Base-by-base conservation (phyloP, 2,888 invertebrate species). In the Cerastis rubricosa region DNA sequence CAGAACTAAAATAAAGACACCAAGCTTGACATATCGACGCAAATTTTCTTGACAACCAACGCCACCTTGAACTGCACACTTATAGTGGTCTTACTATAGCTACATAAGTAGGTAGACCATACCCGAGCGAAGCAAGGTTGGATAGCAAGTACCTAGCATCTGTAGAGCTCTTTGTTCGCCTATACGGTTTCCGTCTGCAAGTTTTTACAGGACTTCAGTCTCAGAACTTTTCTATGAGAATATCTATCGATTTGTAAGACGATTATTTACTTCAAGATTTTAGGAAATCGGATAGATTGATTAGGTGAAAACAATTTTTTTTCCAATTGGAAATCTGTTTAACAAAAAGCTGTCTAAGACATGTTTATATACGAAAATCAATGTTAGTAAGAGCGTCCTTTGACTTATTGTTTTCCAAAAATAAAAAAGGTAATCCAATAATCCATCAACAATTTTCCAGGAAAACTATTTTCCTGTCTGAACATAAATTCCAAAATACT, bases 171-270 rank as follows among this genome's bases (percentile, higher is more conserved):
- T 40, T 81, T 67, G 61, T 71, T 47, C 40, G 63, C 66, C 2
- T 71, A 17, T 66, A 77, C 3, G 59, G 47, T 7, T 82, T 71
- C 83, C 6, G 47, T 83, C 51, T 78, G 22, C 22, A 35, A 35
- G 25, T 22, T 66, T 47, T 25, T 25, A 11, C 29, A 49, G 14
- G 64, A 49, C 64, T 78, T 78, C 64, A n/a, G 49, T 73, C 29
- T 65, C 14, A 9, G 1, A 74, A 35, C 9, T 73, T 35, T 19
- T 57, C 35, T 63, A 64, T 59, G n/a, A n/a, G 64, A 64, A 64
- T 40, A 12, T 0, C 4, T 73, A 64, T 80, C 65, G 78, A 65
- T 49, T 54, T 73, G 14, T 35, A 6, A 9, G 0, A 72, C 8
- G n/a, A 49, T 57, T 40, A 40, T 12, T 40, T n/a, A 1, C 6